These are phyloP conservation scores for Macrotrachela quadricornifera DNA, from an alignment of 1,140 invertebrate species.

Conservation along the genomic window DNA sequence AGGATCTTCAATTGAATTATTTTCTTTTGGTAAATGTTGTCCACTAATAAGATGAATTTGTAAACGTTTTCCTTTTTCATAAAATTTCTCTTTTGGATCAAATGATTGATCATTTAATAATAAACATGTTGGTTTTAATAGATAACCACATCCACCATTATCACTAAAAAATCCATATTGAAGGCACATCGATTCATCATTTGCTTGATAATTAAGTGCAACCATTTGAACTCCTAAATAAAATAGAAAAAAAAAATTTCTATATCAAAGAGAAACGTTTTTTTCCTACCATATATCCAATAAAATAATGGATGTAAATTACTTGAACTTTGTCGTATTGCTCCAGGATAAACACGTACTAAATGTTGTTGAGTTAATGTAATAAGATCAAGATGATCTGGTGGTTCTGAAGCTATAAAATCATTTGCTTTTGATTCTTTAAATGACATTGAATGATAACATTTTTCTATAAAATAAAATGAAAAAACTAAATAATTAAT, in stretches of 20 bases:
- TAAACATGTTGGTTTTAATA: slow-evolving; percentile 23
- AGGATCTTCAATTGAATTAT: not conserved
- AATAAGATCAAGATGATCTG: not conserved
- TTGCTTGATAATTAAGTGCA: slow-evolving; percentile 13
- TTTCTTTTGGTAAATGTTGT: slow-evolving; percentile 1
- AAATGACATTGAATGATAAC: no score
- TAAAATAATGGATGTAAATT: not conserved
- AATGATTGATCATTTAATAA: not conserved
- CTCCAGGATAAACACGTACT: not conserved
- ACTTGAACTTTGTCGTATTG: not conserved
- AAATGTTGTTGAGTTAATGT: not conserved
- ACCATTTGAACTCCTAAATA: slow-evolving; percentile 2
- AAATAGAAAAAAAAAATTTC: no score
- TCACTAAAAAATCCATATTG: slow-evolving; percentile 22
- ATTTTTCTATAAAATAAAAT: no score
- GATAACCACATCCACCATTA: slow-evolving; percentile 26
- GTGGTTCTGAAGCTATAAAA: no score
- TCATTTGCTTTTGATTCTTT: no score
- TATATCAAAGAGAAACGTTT: no score
- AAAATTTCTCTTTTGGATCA: not conserved
- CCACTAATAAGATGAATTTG: slow-evolving; percentile 4
- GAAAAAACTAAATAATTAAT: no score
- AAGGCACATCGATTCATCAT: slow-evolving; percentile 16
- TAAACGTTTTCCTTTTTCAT: slow-evolving; percentile 1
- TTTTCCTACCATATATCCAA: no score